These are phyloP conservation scores for Donacobius atricapilla DNA, from an alignment of 2,113 vertebrate species.

Conservation along the genomic window DNA sequence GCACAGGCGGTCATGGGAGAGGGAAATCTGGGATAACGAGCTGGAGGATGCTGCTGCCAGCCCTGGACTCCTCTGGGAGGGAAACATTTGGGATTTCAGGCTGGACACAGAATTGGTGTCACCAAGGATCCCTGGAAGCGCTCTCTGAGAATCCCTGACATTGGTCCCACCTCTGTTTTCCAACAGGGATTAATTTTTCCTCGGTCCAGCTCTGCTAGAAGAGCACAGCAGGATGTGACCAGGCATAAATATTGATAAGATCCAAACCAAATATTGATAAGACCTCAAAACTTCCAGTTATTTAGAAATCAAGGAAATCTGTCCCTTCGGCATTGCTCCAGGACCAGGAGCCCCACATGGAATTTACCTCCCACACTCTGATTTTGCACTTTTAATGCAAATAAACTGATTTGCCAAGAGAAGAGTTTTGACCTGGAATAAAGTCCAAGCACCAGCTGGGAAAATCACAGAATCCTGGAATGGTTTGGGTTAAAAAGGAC, in stretches of 20 bases:
- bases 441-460: neutral
- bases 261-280: neutral
- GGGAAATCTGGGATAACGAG: neutral
- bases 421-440: neutral
- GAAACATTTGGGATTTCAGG: neutral
- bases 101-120: neutral
- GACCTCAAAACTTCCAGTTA: neutral
- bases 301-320: neutral
- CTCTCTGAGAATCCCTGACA: accelerated
- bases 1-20: neutral
- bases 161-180: neutral
- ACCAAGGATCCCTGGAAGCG: neutral
- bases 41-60: neutral
- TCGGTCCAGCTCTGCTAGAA: neutral
- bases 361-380: neutral
- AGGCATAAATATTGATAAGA: neutral
- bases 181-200: neutral
- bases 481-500: neutral
- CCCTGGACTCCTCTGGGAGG: neutral
- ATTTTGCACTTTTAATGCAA: neutral
- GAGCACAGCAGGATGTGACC: accelerated
- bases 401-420: neutral
- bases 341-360: neutral
- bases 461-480: neutral
- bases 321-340: accelerated